Conservation (phyloP, 2,888 invertebrate species). For the Dolichomitus sp. region DNA sequence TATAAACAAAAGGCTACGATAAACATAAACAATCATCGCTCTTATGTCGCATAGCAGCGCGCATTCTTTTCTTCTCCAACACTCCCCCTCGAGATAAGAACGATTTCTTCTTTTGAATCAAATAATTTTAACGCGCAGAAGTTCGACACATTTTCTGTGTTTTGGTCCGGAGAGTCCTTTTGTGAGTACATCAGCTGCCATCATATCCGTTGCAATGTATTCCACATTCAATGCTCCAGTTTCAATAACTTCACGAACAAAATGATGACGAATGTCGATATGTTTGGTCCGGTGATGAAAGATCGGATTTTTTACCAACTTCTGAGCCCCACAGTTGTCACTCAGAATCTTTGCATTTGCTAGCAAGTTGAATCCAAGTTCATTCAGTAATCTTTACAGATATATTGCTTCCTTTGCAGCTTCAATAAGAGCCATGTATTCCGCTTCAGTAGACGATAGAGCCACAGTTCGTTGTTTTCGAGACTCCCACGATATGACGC, state of each 20-base stretch:
- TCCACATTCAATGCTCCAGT: not conserved
- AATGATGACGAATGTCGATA: not conserved
- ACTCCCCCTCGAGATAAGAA: no score
- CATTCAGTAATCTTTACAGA: constrained; percentile 13
- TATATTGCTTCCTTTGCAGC: constrained; percentile 25
- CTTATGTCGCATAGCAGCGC: no score
- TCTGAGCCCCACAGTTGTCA: constrained; percentile 23
- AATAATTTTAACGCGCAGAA: no score
- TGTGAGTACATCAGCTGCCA: no score
- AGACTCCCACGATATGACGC: constrained; percentile 20
- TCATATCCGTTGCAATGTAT: not conserved
- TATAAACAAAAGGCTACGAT: no score
- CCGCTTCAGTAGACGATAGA: not conserved
- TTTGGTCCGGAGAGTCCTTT: no score
- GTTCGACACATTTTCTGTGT: no score
- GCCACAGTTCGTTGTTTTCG: constrained; percentile 29
- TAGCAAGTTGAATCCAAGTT: constrained; percentile 14
- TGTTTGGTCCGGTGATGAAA: no score
- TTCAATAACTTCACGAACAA: not conserved
- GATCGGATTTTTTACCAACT: no score
- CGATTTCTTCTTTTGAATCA: no score
- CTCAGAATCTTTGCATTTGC: constrained; percentile 4
- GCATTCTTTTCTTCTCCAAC: no score
- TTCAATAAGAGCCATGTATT: not conserved
- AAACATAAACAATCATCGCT: no score